phyloP scores from a whole-genome alignment of 2,888 invertebrate genomes.

The Allophyes oxyacanthae region DNA sequence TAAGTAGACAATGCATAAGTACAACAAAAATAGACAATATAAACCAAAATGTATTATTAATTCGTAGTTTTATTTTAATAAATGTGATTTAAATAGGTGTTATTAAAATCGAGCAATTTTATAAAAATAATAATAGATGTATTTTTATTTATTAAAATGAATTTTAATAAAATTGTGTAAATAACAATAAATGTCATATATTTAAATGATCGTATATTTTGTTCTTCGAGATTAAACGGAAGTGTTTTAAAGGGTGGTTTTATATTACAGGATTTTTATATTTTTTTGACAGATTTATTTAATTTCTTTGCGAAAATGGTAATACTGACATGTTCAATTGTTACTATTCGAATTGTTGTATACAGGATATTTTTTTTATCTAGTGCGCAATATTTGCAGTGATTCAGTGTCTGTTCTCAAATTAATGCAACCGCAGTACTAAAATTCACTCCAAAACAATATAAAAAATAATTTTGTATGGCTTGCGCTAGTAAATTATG shows the following conservation, averaged over 20 bases:
- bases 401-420: too few relatives aligned
- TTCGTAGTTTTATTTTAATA: slow-evolving; percentile 11
- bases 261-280: neutral
- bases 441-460: too few relatives aligned
- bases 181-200: slow-evolving; percentile 6
- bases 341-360: too few relatives aligned
- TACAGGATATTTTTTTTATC: too few relatives aligned
- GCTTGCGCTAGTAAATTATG: too few relatives aligned
- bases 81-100: slow-evolving; percentile 15
- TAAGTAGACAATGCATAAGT: slow-evolving; percentile 21
- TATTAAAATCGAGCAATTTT: slow-evolving; percentile 44
- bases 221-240: slow-evolving; percentile 2
- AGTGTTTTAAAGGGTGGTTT: slow-evolving; percentile 23
- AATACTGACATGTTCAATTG: too few relatives aligned
- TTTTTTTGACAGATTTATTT: too few relatives aligned
- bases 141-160: slow-evolving; percentile 4
- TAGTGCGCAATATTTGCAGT: too few relatives aligned
- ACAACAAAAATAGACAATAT: slow-evolving; percentile 48
- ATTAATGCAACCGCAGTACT: too few relatives aligned
- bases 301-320: too few relatives aligned
- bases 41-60: slow-evolving; percentile 7
- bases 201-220: slow-evolving; percentile 23
- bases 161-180: slow-evolving; percentile 8
- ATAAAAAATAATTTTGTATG: too few relatives aligned
- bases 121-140: slow-evolving; percentile 8